These are phyloP conservation scores for Dreissena rostriformis DNA, from an alignment of 1,140 invertebrate species.

Conservation along the genomic window DNA sequence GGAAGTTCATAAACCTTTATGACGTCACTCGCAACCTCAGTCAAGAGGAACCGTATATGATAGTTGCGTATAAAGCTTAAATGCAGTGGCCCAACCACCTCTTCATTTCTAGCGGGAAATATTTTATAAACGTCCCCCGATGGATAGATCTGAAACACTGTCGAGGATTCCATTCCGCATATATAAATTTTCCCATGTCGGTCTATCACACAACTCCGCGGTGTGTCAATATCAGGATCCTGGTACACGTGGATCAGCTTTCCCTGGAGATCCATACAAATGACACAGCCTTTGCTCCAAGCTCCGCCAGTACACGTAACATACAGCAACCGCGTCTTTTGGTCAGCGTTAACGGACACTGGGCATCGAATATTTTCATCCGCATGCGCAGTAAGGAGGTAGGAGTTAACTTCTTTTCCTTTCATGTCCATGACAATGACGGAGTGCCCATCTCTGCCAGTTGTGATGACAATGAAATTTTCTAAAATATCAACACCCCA, in stretches of 20 bases:
- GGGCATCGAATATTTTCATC: slow-evolving; percentile 51
- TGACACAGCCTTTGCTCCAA: slow-evolving; percentile 51
- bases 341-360: slow-evolving; percentile 27
- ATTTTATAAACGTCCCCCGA: too few species aligned
- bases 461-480: slow-evolving; percentile 30
- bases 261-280: slow-evolving; percentile 19
- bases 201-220: slow-evolving; percentile 34
- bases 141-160: slow-evolving; percentile 33
- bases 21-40: slow-evolving; percentile 39
- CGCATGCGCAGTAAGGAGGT: slow-evolving; percentile 26
- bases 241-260: slow-evolving; percentile 24
- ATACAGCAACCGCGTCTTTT: slow-evolving; percentile 16
- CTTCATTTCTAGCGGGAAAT: too few species aligned
- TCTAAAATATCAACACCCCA: slow-evolving; percentile 44
- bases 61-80: too few species aligned
- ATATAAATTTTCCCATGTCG: slow-evolving; percentile 47
- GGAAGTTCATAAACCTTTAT: slow-evolving; percentile 12
- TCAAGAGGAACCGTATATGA: slow-evolving; percentile 29
- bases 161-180: slow-evolving; percentile 47
- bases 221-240: slow-evolving; percentile 48
- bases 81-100: too few species aligned
- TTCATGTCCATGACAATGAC: slow-evolving; percentile 34
- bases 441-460: slow-evolving; percentile 47
- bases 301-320: slow-evolving; percentile 50
- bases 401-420: slow-evolving; percentile 48